phyloP scores from a whole-genome alignment of 2,797 vertebrate genomes.

The Columba guinea region DNA sequence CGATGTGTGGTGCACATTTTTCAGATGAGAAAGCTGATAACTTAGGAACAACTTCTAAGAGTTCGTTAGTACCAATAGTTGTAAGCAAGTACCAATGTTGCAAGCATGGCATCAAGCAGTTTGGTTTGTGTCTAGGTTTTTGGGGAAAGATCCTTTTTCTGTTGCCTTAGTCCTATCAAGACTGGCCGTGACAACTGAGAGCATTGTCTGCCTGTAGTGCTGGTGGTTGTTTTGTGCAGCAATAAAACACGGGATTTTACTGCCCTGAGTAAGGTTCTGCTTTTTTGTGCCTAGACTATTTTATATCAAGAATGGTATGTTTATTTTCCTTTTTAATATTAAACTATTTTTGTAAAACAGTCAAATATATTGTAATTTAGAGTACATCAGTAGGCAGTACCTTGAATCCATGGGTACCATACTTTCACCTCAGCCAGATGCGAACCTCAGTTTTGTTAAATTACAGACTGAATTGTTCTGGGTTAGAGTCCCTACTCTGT shows the following conservation, averaged over 20 bases:
- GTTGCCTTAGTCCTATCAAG: not conserved
- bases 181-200: rapidly evolving
- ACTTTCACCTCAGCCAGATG: not conserved
- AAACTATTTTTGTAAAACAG: not conserved
- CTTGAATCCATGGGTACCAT: not conserved
- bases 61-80: not conserved
- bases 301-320: not conserved
- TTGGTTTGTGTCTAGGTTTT: not conserved
- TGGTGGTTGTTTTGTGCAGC: not conserved
- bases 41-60: not conserved
- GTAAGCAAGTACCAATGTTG: not conserved
- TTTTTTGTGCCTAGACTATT: not conserved
- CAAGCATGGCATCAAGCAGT: not conserved
- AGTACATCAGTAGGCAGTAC: not conserved
- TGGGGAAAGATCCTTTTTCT: not conserved
- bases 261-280: not conserved
- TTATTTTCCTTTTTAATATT: not conserved
- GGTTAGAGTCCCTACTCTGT: not conserved
- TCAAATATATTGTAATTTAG: not conserved
- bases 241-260: not conserved
- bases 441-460: not conserved
- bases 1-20: not conserved
- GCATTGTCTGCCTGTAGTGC: not conserved
- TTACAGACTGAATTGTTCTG: not conserved
- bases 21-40: not conserved